Evolutionary conservation across 2,797 vertebrate species (phyloP).

Genomic region (Falco rusticolus): DNA sequence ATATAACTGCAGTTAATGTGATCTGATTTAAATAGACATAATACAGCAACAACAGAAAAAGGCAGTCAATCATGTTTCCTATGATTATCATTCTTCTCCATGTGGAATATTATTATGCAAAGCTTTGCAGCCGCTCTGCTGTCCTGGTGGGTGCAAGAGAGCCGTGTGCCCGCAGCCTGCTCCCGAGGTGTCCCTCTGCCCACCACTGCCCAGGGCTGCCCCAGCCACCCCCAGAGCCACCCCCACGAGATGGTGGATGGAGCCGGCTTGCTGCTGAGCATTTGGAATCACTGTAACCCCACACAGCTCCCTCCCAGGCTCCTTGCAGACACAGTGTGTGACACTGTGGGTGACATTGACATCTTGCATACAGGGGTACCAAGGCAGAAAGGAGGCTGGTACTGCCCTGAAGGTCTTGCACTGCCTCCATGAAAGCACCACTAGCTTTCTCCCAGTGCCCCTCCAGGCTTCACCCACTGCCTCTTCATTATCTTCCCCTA

Average conservation of each 20-base stretch:
- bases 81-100: not conserved
- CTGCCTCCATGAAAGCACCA: rapidly evolving
- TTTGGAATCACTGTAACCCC: not conserved
- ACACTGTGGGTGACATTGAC: not conserved
- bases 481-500: not conserved
- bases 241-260: not conserved
- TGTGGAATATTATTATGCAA: not conserved
- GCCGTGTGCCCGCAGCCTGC: not conserved
- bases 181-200: rapidly evolving
- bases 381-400: not conserved
- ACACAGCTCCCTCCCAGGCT: not conserved
- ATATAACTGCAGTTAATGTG: not conserved
- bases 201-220: not conserved
- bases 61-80: not conserved
- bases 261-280: not conserved
- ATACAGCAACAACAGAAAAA: not conserved
- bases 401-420: not conserved
- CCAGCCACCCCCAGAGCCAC: not conserved
- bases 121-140: not conserved
- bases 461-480: not conserved
- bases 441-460: too few relatives aligned
- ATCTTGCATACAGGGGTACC: rapidly evolving
- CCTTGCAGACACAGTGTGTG: not conserved
- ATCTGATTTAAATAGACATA: constrained; percentile 28
- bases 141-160: not conserved